Conservation (phyloP, 2,888 invertebrate species). For the Nomada hirtipes region DNA sequence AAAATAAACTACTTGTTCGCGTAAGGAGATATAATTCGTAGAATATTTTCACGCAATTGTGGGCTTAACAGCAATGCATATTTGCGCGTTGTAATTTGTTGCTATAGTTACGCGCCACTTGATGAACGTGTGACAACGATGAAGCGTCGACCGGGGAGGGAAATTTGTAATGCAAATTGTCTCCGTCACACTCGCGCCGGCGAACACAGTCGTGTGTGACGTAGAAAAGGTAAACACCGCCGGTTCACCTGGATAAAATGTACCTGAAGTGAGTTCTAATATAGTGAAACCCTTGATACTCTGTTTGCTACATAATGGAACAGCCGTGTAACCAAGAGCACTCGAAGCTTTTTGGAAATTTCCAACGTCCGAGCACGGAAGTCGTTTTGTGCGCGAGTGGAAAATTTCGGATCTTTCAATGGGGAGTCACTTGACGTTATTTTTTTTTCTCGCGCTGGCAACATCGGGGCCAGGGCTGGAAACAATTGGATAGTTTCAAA, state of each 20-base stretch:
- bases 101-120: constrained; percentile 27
- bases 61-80: constrained; percentile 1
- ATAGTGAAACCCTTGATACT: constrained; percentile 49
- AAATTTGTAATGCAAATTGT: constrained; percentile 59
- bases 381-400: constrained; percentile 25
- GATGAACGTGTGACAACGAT: constrained; percentile 22
- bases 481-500: background rate
- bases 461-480: background rate
- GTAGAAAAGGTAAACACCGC: constrained; percentile 49
- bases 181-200: constrained; percentile 32
- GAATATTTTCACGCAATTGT: too few relatives aligned
- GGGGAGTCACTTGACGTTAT: constrained; percentile 1
- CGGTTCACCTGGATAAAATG: constrained; percentile 19
- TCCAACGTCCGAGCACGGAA: constrained; percentile 36
- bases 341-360: constrained; percentile 39
- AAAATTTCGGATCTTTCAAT: constrained; percentile 41
- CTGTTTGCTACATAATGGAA: constrained; percentile 48
- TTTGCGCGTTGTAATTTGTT: constrained; percentile 24
- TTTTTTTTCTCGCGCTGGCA: background rate
- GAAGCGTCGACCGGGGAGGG: constrained; percentile 34
- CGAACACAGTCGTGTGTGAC: constrained; percentile 33
- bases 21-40: too few relatives aligned
- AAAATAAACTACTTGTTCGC: too few relatives aligned
- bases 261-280: constrained; percentile 51
- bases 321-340: constrained; percentile 37